A percentile compares a stretch with the other conserved stretches of the same genome.
phyloP scores from a whole-genome alignment of 2,888 invertebrate genomes.

The Calliopum simillimum region DNA sequence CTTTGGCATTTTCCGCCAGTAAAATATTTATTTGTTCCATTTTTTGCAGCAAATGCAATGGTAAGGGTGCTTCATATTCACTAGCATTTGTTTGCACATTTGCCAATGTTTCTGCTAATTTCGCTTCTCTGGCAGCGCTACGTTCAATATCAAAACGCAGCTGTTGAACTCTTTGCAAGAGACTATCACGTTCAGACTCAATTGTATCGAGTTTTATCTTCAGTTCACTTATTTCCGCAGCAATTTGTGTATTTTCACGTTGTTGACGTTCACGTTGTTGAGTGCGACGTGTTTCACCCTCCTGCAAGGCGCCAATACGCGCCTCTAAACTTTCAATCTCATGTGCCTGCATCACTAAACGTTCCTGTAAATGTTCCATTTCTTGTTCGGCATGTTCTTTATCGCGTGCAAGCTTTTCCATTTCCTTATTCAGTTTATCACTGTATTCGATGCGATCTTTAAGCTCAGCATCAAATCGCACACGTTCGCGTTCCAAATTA shows the following conservation, averaged over 20 bases:
- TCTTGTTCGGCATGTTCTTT: constrained; percentile 62
- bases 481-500: constrained; percentile 66
- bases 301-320: constrained; percentile 66
- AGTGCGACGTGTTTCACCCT: constrained; percentile 62
- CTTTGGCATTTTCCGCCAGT: constrained; percentile 68
- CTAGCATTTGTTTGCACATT: constrained; percentile 53
- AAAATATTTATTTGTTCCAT: constrained; percentile 70
- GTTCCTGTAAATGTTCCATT: constrained; percentile 63
- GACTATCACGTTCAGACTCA: constrained; percentile 56
- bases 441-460: constrained; percentile 65
- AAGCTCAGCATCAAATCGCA: constrained; percentile 65
- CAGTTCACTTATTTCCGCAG: constrained; percentile 62
- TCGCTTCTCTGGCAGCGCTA: constrained; percentile 63
- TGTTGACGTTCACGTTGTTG: constrained; percentile 62
- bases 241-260: constrained; percentile 59
- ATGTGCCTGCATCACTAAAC: constrained; percentile 60
- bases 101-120: constrained; percentile 62
- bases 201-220: constrained; percentile 53
- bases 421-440: constrained; percentile 65
- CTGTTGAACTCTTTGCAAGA: constrained; percentile 58
- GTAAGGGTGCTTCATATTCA: constrained; percentile 56
- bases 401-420: constrained; percentile 64
- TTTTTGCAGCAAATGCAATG: constrained; percentile 66
- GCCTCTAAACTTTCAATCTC: constrained; percentile 70
- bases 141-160: constrained; percentile 64